Conservation (phyloP, 2,113 vertebrate species). For the Phainopepla nitens region DNA sequence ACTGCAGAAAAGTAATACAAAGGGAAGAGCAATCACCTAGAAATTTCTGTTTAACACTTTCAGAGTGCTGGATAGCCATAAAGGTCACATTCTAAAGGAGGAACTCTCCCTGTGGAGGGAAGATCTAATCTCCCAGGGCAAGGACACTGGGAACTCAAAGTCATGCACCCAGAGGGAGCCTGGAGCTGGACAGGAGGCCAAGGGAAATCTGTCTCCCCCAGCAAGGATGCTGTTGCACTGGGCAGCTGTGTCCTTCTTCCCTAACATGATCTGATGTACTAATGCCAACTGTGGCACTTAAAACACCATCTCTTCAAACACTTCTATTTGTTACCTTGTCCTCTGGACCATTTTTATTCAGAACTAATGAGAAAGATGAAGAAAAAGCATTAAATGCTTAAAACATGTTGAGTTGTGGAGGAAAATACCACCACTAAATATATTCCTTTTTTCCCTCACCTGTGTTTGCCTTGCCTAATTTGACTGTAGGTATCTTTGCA, state of each 20-base stretch:
- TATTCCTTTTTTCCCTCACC: background rate
- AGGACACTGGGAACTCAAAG: background rate
- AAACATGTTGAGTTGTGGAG: background rate
- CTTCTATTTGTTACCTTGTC: background rate
- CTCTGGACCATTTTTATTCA: background rate
- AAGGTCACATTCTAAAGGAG: background rate
- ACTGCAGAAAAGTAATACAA: background rate
- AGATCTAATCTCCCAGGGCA: background rate
- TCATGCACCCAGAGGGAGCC: background rate
- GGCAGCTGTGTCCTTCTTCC: background rate
- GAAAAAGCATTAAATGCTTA: background rate
- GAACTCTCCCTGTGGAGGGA: background rate
- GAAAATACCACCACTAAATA: background rate
- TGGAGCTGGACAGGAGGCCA: background rate
- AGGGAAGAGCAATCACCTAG: background rate
- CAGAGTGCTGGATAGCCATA: background rate
- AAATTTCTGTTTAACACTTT: background rate
- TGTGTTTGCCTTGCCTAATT: background rate
- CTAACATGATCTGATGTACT: background rate
- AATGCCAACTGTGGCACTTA: background rate
- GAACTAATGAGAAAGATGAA: background rate
- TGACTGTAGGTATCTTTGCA: background rate
- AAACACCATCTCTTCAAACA: background rate
- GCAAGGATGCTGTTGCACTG: rapidly evolving
- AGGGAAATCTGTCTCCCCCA: background rate